These are phyloP conservation scores for Dryomyza anilis DNA, from an alignment of 2,888 invertebrate species.

Conservation along the genomic window DNA sequence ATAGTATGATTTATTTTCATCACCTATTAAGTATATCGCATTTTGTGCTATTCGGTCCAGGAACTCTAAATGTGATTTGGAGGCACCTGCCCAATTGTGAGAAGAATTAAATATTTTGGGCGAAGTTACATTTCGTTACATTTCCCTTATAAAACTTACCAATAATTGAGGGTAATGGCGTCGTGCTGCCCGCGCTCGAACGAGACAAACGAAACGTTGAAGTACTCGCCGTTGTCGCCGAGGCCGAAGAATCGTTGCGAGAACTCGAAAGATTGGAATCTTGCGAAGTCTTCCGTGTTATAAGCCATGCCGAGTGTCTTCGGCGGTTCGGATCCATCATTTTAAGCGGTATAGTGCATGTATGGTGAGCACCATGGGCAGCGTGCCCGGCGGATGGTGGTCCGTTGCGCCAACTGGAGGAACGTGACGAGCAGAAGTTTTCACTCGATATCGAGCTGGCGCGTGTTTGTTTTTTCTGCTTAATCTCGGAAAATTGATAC, in stretches of 20 bases:
- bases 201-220: slow-evolving; percentile 88
- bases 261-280: slow-evolving; percentile 91
- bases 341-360: slow-evolving; percentile 74
- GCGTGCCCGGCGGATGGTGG: slow-evolving; percentile 60
- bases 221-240: slow-evolving; percentile 88
- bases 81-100: too few species aligned
- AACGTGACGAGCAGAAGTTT: slow-evolving; percentile 86
- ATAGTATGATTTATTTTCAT: too few species aligned
- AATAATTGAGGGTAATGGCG: slow-evolving; percentile 59
- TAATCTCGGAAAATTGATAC: slow-evolving; percentile 77
- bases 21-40: too few species aligned
- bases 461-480: slow-evolving; percentile 73
- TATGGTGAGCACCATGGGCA: slow-evolving; percentile 60
- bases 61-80: too few species aligned
- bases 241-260: slow-evolving; percentile 88
- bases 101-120: neutral
- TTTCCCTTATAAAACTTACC: slow-evolving; percentile 46
- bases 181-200: slow-evolving; percentile 72
- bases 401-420: slow-evolving; percentile 84
- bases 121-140: neutral
- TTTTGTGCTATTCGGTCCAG: too few species aligned
- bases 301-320: slow-evolving; percentile 85
- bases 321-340: slow-evolving; percentile 71
- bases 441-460: slow-evolving; percentile 87
- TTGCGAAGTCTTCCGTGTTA: slow-evolving; percentile 89